These are phyloP conservation scores for Euura saliciscinereae DNA, from an alignment of 1,140 invertebrate genomes.

Conservation along the genomic window DNA sequence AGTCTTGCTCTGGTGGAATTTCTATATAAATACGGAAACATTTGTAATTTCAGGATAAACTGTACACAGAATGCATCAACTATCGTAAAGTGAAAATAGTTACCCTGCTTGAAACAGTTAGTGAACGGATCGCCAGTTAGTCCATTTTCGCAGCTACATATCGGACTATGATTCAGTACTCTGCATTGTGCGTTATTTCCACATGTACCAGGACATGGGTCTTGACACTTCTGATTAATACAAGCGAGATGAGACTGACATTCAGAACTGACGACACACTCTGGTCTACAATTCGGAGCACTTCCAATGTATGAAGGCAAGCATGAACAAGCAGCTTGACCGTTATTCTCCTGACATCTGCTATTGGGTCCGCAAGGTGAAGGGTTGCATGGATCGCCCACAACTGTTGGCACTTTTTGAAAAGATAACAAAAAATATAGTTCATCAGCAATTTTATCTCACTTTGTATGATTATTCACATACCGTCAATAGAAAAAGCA, in stretches of 20 bases:
- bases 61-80: constrained; percentile 37
- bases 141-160: constrained; percentile 60
- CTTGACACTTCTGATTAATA: constrained; percentile 60
- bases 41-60: constrained; percentile 18
- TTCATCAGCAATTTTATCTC: constrained; percentile 17
- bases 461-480: constrained; percentile 34
- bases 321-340: constrained; percentile 60
- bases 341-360: constrained; percentile 57
- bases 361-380: constrained; percentile 66
- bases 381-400: constrained; percentile 59
- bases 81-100: constrained; percentile 31
- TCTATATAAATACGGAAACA: neutral
- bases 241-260: constrained; percentile 63
- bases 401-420: neutral
- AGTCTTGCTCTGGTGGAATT: constrained; percentile 19
- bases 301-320: constrained; percentile 60
- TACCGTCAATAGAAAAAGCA: neutral
- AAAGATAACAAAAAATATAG: neutral
- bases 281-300: constrained; percentile 62
- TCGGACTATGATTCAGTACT: constrained; percentile 63
- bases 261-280: constrained; percentile 65
- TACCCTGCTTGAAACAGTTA: constrained; percentile 49
- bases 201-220: constrained; percentile 66
- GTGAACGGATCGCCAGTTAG: constrained; percentile 67
- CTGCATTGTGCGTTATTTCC: constrained; percentile 64